A percentile compares a stretch with the other conserved stretches of the same genome.
These are phyloP conservation scores for Rugalucina vietnamica DNA, from an alignment of 2,888 invertebrate species.

Conservation along the genomic window DNA sequence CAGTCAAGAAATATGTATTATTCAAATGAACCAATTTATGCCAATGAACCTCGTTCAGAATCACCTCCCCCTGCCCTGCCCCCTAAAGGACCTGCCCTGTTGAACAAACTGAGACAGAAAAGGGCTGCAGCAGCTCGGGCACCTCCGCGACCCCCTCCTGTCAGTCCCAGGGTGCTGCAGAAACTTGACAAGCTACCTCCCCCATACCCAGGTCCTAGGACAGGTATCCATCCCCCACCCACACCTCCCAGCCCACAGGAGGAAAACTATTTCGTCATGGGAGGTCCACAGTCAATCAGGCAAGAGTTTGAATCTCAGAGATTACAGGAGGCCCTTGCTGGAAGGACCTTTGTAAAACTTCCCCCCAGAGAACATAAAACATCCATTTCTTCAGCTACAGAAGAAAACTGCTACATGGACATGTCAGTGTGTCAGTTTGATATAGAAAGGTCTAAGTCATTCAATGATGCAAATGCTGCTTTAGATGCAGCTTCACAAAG, in stretches of 20 bases:
- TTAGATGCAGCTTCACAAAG: background rate
- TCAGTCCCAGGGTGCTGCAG: background rate
- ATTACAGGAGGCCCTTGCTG: conserved; percentile 55
- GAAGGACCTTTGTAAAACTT: conserved; percentile 56
- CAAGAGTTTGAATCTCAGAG: conserved; percentile 59
- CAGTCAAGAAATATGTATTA: conserved; percentile 18
- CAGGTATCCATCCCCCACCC: conserved; percentile 22
- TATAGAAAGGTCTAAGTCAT: conserved; percentile 49
- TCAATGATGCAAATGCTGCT: conserved; percentile 20
- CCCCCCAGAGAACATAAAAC: conserved; percentile 49
- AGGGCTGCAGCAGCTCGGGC: conserved; percentile 36
- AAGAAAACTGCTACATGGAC: conserved; percentile 70
- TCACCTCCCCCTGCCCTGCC: conserved; percentile 76
- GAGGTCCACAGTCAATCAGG: conserved; percentile 51
- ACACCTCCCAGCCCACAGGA: conserved; percentile 46
- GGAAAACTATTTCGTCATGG: conserved; percentile 65
- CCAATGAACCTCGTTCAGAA: conserved; percentile 66
- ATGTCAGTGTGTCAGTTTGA: conserved; percentile 71
- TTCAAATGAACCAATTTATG: conserved; percentile 72
- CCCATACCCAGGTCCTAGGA: conserved; percentile 41
- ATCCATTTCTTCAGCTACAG: conserved; percentile 22
- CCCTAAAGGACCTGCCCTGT: conserved; percentile 77
- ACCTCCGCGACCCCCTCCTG: conserved; percentile 52
- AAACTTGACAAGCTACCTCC: conserved; percentile 34
- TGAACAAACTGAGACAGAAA: conserved; percentile 61